Conservation (phyloP, 1,140 invertebrate genomes). For the Drosophila teissieri region DNA sequence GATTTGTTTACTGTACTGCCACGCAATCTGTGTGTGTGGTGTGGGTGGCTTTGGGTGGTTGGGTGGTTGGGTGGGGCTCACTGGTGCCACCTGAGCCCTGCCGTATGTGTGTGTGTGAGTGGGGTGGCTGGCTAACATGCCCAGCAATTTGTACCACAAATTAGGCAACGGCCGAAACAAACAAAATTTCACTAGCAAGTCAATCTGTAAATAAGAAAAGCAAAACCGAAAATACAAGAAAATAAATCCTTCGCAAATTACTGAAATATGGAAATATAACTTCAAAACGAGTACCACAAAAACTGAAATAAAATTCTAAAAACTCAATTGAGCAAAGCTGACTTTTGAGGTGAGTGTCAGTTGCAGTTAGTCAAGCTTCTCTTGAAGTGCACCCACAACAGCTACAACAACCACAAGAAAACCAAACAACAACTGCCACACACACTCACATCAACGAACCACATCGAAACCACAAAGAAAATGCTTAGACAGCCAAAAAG, state of each 20-base stretch:
- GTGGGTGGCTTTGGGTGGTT: slow-evolving; percentile 7
- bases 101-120: neutral
- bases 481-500: slow-evolving; percentile 57
- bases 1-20: slow-evolving; percentile 64
- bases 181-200: slow-evolving; percentile 20
- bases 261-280: neutral
- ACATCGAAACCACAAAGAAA: slow-evolving; percentile 22
- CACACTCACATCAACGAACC: slow-evolving; percentile 33
- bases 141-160: slow-evolving; percentile 45
- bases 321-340: slow-evolving; percentile 11
- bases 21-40: slow-evolving; percentile 37
- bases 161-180: slow-evolving; percentile 26
- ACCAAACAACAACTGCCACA: slow-evolving; percentile 27
- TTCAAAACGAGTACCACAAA: neutral
- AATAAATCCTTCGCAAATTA: slow-evolving; percentile 1
- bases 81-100: slow-evolving; percentile 19
- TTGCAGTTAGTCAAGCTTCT: slow-evolving; percentile 36
- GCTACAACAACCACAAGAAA: slow-evolving; percentile 27
- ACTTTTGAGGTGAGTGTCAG: slow-evolving; percentile 32
- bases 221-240: neutral
- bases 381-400: slow-evolving; percentile 45
- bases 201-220: slow-evolving; percentile 1
- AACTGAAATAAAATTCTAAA: neutral
- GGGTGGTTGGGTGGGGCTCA: neutral
- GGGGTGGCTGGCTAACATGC: slow-evolving; percentile 29